Evolutionary conservation across 2,113 vertebrate species (phyloP), one percentile per base, ranked within the genome.

Genomic region (Poicephalus meyeri): DNA sequence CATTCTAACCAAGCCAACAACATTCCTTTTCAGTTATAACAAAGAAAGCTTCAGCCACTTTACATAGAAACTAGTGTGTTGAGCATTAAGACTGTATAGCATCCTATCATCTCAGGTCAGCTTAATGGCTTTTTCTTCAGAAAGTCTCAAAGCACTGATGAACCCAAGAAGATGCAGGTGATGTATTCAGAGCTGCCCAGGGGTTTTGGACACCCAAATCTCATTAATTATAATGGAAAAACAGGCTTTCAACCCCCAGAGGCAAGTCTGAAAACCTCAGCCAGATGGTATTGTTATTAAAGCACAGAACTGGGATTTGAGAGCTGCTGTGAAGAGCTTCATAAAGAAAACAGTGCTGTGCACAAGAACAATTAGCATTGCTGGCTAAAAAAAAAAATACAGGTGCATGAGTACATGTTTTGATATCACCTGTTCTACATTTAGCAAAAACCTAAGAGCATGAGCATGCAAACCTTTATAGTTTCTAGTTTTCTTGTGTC

Each of bases 271-370:
- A 91, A 84, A 96, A 91, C 49, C 77, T 92, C 83, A 93, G 91
- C 88, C 96, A 96, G 86, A 95, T 97, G 93, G 96, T 76, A 87
- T 92, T 94, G 61, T 88, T 96, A 87, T 91, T 95, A 95, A 96
- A 96, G 73, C 56, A 58, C 49, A 70, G 80, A 95, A 56, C 80
- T 79, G 88, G 73, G 80, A 95, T 61, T 78, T 95, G 64, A 92
- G 90, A 93, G 77, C 80, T 92, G 72, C 89, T 88, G 56, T 92
- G 80, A 91, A 69, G 42, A 72, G 69, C 47, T 86, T 80, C 55
- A 61, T 39, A 95, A 92, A 87, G 72, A 86, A 92, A 91, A 80
- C 35, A 73, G 49, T 58, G 19, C 56, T 78, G 64, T 74, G 21
- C 60, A 35, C 44, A 65, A 52, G 76, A 93, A 91, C 20, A 81